These are phyloP conservation scores for Ectobius pallidus DNA, from an alignment of 2,888 invertebrate species.

Conservation along the genomic window DNA sequence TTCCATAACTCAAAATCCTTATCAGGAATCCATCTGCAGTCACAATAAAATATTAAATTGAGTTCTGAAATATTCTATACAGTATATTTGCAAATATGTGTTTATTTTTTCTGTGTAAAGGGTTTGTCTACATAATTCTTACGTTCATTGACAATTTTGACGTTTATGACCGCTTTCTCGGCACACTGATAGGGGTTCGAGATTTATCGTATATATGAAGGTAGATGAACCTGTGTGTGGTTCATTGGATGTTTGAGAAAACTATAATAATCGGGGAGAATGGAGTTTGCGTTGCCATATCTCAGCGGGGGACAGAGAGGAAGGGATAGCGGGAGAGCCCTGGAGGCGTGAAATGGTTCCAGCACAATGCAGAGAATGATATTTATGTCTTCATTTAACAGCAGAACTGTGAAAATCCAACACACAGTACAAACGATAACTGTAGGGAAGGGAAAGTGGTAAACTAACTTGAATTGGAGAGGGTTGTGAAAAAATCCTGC, in stretches of 20 bases:
- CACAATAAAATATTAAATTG: too few species aligned
- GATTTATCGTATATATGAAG: conserved; percentile 29
- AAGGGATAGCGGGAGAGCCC: conserved; percentile 45
- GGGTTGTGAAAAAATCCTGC: conserved; percentile 17
- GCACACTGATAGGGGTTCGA: conserved; percentile 32
- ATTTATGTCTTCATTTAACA: conserved; percentile 39
- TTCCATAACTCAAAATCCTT: too few species aligned
- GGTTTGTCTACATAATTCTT: too few species aligned
- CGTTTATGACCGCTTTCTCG: too few species aligned
- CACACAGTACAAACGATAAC: conserved; percentile 34
- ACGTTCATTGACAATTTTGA: too few species aligned
- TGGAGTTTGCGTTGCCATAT: conserved; percentile 5
- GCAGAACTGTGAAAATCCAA: conserved; percentile 34
- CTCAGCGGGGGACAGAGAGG: conserved; percentile 5
- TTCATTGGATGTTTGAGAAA: conserved; percentile 3
- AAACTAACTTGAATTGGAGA: neutral
- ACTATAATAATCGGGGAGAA: conserved; percentile 29
- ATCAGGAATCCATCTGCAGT: too few species aligned
- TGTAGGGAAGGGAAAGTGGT: conserved; percentile 20
- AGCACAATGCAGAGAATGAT: conserved; percentile 30
- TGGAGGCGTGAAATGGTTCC: conserved; percentile 43
- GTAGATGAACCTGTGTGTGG: neutral
- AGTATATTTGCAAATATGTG: too few species aligned
- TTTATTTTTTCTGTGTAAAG: too few species aligned
- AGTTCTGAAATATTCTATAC: too few species aligned